Base-by-base conservation (phyloP, 2,113 vertebrate genomes). In the Hippocampus abdominalis region DNA sequence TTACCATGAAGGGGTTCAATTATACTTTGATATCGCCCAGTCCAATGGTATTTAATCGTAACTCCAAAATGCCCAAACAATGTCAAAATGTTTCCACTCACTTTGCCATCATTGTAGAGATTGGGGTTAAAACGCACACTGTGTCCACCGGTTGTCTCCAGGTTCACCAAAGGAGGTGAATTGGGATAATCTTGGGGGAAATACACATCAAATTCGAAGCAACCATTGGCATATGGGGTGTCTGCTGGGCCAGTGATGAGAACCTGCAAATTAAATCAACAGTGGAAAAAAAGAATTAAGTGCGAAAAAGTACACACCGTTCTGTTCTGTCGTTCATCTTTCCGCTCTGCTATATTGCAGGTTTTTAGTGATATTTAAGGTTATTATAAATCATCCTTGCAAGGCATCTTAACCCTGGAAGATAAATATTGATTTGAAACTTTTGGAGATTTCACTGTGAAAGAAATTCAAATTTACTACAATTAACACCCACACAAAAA, bases 171-270 rank as follows among this genome's bases (percentile, higher is more conserved):
- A 0, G 97, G 97, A 61, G 97, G 97, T 2, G 97, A 98, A 89
- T 97, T 98, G 4, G 97, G 97, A 83, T 99, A 99, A 87, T 99
- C 97, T 92, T 99, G 97, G 70, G 97, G 97, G 82, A 99, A 99
- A 89, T 99, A 99, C 0, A 99, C 97, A 70, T 99, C 97, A 76
- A 99, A 99, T 83, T 99, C 97, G 77, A 98, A 99, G 89, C 97
- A 99, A 23, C 97, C 97, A 54, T 99, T 99, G 82, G 97, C 95
- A 0, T 98, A 98, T 0, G 97, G 97, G 6, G 97, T 99, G 87
- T 99, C 97, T 3, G 96, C 95, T 44, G 97, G 97, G 25, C 96
- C 97, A 10, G 97, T 98, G 87, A 99, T 99, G 42, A 98, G 93
- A 90, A 99, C 96, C 96, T 98, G 72, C 0, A 21, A 46, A 76